Conservation (phyloP, 2,888 invertebrate species). For the Lithophane semibrunnea region DNA sequence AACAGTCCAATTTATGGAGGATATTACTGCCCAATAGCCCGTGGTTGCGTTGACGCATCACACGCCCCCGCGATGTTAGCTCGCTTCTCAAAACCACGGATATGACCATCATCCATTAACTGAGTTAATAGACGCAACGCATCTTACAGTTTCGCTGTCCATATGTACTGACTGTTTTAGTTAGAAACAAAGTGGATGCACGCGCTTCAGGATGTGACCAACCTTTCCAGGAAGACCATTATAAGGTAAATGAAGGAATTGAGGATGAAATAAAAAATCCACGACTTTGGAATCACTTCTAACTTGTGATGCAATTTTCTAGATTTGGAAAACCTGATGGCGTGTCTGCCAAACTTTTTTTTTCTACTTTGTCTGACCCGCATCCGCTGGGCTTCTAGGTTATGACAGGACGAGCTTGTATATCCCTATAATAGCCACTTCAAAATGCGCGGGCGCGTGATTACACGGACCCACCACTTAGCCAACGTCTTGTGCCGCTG, state of each 20-base stretch:
- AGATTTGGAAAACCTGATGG: neutral
- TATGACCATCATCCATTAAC: constrained; percentile 27
- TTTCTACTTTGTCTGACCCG: neutral
- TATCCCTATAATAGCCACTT: constrained; percentile 38
- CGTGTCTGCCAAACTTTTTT: neutral
- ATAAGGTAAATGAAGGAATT: neutral
- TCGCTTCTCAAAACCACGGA: constrained; percentile 36
- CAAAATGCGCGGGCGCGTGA: constrained; percentile 47
- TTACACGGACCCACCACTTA: constrained; percentile 36
- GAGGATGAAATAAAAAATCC: neutral
- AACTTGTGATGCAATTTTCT: neutral
- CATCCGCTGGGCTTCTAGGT: neutral
- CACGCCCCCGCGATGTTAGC: neutral
- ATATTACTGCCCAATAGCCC: neutral
- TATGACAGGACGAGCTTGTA: constrained; percentile 2
- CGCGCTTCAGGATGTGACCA: neutral
- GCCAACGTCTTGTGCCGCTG: constrained; percentile 25
- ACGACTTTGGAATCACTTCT: neutral
- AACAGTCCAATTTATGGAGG: neutral
- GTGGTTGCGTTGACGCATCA: constrained; percentile 18
- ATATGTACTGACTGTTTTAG: neutral
- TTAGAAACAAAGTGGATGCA: neutral
- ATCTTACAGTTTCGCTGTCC: constrained; percentile 1
- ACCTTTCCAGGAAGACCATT: neutral
- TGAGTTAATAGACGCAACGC: constrained; percentile 12